Percentiles rank a stretch among this genome's conserved stretches.
These are phyloP conservation scores for Phodopus roborovskii DNA, from an alignment of 2,113 vertebrate species.

Conservation along the genomic window DNA sequence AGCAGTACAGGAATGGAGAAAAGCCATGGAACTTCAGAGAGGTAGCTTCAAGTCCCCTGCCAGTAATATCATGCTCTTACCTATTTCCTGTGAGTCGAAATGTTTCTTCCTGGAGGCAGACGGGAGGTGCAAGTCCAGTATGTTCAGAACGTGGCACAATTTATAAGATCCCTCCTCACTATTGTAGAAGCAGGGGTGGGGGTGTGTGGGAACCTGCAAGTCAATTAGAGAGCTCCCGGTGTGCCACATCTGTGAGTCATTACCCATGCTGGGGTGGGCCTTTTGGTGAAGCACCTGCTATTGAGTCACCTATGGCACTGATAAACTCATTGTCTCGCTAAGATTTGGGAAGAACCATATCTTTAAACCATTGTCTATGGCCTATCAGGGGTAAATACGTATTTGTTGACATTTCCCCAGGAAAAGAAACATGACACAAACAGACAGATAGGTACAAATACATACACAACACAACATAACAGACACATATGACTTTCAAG, in stretches of 20 bases:
- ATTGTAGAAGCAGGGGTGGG: background rate
- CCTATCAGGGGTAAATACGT: background rate
- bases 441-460: background rate
- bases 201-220: too few species aligned
- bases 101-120: background rate
- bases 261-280: background rate
- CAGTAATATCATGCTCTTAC: background rate
- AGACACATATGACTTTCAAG: background rate
- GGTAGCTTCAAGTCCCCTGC: background rate
- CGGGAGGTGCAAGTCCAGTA: too few species aligned
- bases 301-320: background rate
- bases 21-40: background rate
- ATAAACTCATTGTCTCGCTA: background rate
- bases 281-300: background rate
- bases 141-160: background rate
- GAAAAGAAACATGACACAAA: background rate
- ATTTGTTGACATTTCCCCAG: background rate
- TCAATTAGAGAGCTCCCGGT: too few species aligned
- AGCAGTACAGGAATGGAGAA: background rate
- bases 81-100: background rate
- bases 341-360: background rate
- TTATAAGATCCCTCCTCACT: too few species aligned
- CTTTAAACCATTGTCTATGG: background rate
- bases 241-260: too few species aligned
- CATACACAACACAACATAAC: too few species aligned